phyloP scores from a whole-genome alignment of 2,888 invertebrate genomes.

The Thymelicus sylvestris region DNA sequence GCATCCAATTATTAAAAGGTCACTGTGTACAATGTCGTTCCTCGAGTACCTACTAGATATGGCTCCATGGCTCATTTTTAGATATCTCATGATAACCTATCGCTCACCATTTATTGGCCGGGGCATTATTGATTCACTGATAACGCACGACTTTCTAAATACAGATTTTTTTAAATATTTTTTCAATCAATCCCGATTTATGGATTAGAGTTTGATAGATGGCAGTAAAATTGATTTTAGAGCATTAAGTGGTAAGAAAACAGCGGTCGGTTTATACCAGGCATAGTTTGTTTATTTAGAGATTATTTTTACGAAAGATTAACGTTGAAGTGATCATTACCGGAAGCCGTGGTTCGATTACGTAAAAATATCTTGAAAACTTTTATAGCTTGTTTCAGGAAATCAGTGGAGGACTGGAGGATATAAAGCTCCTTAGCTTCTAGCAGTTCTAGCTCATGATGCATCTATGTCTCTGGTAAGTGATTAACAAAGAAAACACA shows the following conservation, averaged over 20 bases:
- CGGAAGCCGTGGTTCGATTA: too few relatives aligned
- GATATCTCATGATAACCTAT: constrained; percentile 55
- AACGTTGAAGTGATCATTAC: too few relatives aligned
- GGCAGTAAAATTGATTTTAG: background rate
- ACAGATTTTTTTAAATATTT: constrained; percentile 65
- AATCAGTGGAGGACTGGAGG: too few relatives aligned
- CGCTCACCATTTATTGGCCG: constrained; percentile 59
- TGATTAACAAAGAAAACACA: too few relatives aligned
- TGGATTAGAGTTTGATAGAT: constrained; percentile 18
- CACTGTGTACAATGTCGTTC: background rate
- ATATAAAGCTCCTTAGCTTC: too few relatives aligned
- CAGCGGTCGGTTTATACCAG: background rate
- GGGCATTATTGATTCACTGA: constrained; percentile 78
- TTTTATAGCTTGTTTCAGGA: too few relatives aligned
- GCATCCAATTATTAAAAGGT: constrained; percentile 1
- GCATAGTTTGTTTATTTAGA: too few relatives aligned
- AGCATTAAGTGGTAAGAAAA: constrained; percentile 1
- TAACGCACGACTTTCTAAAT: constrained; percentile 66
- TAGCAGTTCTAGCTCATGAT: too few relatives aligned
- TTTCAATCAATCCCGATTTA: constrained; percentile 40
- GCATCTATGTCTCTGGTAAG: too few relatives aligned
- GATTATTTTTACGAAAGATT: too few relatives aligned
- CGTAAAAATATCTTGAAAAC: too few relatives aligned
- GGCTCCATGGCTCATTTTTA: constrained; percentile 60
- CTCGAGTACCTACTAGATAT: background rate